phyloP scores from a whole-genome alignment of 1,140 invertebrate genomes.

The Chionoecetes opilio region DNA sequence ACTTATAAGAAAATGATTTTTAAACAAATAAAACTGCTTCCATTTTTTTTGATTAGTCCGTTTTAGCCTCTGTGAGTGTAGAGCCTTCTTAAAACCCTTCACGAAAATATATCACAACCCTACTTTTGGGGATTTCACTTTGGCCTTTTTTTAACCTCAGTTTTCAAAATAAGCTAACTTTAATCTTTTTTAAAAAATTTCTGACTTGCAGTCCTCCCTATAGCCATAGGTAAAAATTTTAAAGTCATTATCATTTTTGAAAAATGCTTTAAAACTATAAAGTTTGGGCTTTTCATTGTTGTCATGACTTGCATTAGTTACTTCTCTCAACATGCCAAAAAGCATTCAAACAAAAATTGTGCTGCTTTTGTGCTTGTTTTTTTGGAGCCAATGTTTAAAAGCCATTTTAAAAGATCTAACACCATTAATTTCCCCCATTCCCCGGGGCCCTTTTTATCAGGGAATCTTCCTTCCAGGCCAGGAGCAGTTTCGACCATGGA shows the following conservation, averaged over 20 bases:
- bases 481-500: slow-evolving; percentile 80
- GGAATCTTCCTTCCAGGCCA: slow-evolving; percentile 72
- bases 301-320: slow-evolving; percentile 76
- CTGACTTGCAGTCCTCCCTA: slow-evolving; percentile 55
- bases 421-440: background rate
- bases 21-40: background rate
- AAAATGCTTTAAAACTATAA: slow-evolving; percentile 66
- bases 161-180: slow-evolving; percentile 67
- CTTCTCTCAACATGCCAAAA: slow-evolving; percentile 70
- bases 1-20: background rate
- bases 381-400: slow-evolving; percentile 40
- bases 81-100: background rate
- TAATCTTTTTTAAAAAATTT: slow-evolving; percentile 62
- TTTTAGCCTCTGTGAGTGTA: too few relatives aligned
- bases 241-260: slow-evolving; percentile 61
- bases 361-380: slow-evolving; percentile 78
- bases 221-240: slow-evolving; percentile 55
- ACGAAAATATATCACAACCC: background rate
- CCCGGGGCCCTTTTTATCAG: background rate
- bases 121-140: slow-evolving; percentile 3
- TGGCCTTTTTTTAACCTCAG: too few relatives aligned
- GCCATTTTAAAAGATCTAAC: slow-evolving; percentile 56
- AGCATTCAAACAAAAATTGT: slow-evolving; percentile 73
- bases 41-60: background rate
- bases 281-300: slow-evolving; percentile 63